Conservation (phyloP, 1,140 invertebrate genomes). For the Macrostomum lignano region DNA sequence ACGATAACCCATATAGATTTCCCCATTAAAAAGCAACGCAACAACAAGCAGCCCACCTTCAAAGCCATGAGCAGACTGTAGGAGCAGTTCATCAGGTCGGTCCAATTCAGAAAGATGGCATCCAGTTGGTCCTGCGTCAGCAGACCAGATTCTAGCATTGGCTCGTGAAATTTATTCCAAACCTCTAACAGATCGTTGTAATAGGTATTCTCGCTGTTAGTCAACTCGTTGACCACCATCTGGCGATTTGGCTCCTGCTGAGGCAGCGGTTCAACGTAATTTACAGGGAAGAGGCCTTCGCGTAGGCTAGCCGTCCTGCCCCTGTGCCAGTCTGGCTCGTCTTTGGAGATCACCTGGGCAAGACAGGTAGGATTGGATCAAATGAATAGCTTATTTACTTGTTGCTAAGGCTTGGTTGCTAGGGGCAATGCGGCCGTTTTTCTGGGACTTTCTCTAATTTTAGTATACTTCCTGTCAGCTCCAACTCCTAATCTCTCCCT, state of each 20-base stretch:
- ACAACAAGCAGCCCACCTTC: conserved; percentile 30
- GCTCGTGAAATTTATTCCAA: conserved; percentile 39
- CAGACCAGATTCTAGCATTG: conserved; percentile 35
- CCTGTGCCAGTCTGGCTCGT: conserved; percentile 80
- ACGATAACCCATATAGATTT: too few species aligned
- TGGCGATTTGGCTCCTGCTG: not conserved
- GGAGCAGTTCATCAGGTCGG: conserved; percentile 45
- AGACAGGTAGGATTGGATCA: too few species aligned
- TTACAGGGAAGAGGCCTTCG: conserved; percentile 24
- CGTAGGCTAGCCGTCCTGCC: conserved; percentile 29
- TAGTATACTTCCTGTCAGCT: too few species aligned
- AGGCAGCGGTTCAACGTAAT: conserved; percentile 19
- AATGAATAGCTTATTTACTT: too few species aligned
- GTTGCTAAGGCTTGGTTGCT: too few species aligned
- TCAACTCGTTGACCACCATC: not conserved
- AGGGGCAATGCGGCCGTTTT: too few species aligned
- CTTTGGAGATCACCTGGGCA: conserved; percentile 58
- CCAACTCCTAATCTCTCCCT: too few species aligned
- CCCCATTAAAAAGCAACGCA: too few species aligned
- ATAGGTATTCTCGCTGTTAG: conserved; percentile 1
- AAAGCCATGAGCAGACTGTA: conserved; percentile 37
- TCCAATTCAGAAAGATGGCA: conserved; percentile 50
- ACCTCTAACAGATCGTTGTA: conserved; percentile 1
- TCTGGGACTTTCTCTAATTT: too few species aligned
- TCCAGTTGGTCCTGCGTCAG: conserved; percentile 37